A percentile compares a stretch with the other conserved stretches of the same genome.
phyloP scores from a whole-genome alignment of 2,113 vertebrate species.

The Phrynosoma blainvillii region DNA sequence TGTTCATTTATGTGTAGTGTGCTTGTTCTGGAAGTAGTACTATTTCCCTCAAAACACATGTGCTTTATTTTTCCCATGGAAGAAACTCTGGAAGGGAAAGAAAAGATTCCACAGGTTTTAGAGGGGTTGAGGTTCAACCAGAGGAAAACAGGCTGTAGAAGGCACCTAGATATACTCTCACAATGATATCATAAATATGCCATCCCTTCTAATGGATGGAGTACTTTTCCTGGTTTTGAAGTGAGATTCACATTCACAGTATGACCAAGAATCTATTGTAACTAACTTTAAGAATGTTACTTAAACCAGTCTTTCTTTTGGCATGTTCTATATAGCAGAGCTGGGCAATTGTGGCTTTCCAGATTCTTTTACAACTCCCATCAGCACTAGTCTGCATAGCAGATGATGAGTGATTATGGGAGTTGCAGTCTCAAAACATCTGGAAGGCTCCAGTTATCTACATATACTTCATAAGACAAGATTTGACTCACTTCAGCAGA shows the following conservation, averaged over 20 bases:
- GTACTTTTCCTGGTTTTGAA: not conserved
- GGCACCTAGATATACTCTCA: not conserved
- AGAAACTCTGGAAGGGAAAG: not conserved
- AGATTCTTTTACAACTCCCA: no score
- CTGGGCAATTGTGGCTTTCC: not conserved
- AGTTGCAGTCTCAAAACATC: no score
- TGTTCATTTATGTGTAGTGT: not conserved
- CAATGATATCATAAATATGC: not conserved
- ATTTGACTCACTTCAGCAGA: not conserved
- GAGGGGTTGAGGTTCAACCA: not conserved
- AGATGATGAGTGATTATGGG: no score
- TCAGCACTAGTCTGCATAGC: no score
- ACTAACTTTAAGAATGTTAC: not conserved
- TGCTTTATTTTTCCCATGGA: not conserved
- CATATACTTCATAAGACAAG: no score
- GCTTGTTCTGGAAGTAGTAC: not conserved
- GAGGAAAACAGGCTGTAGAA: not conserved
- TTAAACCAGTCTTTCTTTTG: not conserved
- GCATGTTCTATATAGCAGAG: not conserved
- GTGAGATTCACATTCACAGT: not conserved
- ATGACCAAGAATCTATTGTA: not conserved
- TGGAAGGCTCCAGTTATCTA: no score
- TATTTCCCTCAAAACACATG: not conserved
- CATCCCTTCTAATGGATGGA: not conserved
- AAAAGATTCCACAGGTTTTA: not conserved